Evolutionary conservation across 1,140 invertebrate species (phyloP), one percentile per base, ranked within the genome.

Genomic region (Hesperophylax magnus): DNA sequence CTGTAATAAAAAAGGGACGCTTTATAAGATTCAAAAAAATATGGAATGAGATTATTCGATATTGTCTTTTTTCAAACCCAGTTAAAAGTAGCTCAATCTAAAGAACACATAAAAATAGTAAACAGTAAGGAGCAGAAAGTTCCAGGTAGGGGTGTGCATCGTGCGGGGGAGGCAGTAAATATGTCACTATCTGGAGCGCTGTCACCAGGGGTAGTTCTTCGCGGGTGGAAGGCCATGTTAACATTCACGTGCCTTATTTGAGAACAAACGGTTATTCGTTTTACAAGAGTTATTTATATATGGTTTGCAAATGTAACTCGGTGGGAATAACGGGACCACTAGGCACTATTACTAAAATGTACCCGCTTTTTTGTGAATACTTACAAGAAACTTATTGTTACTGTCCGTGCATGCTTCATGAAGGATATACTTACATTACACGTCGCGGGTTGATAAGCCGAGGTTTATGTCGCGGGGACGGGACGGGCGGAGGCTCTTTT

Each of bases 201-300:
- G 82, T 84, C 82, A 84, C 82, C 80, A 74, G n/a, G 27, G 79
- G 52, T 39, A 31, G 52, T 27, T 75, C 52, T 22, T 27, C 52
- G 22, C 67, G 52, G 77, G 63, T 60, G 75, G 71, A 74, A 60
- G 79, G 67, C 53, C 80, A 72, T 67, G 77, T 79, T 77, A 80
- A 80, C 78, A 80, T 80, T 80, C 58, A 69, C 82, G 77, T 81
- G 75, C 79, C 82, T 83, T 83, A 81, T 83, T 83, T 81, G 82
- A 83, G 78, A 83, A 83, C 82, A 81, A 83, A 83, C 82, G 82
- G 79, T 83, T 83, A 83, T 83, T 76, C 79, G 82, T 78, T 83
- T 80, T 83, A 75, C 76, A 80, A 76, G 78, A 83, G 65, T 79
- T 79, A 72, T 79, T 79, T 79, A 79, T 79, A 78, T 75, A 75